Evolutionary conservation across 2,888 invertebrate species (phyloP).

Genomic region (Papilio protenor): DNA sequence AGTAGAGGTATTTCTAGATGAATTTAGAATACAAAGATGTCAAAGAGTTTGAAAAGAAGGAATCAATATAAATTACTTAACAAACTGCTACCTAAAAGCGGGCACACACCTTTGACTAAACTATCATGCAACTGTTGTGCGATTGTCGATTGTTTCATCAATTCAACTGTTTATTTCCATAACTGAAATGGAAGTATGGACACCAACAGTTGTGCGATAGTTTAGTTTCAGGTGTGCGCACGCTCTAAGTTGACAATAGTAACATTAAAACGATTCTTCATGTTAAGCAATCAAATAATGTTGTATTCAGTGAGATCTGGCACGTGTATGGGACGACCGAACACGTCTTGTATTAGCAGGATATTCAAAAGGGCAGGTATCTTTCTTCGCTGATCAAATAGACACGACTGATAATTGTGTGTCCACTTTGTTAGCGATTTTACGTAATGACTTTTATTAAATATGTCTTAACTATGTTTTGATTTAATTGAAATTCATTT

Average conservation of each 20-base stretch:
- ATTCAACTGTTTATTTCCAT: too few species aligned
- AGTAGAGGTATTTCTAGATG: neutral
- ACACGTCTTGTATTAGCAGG: constrained; percentile 49
- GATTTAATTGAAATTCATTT: too few species aligned
- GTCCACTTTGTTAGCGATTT: constrained; percentile 47
- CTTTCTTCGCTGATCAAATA: constrained; percentile 60
- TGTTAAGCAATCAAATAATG: constrained; percentile 47
- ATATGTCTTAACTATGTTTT: too few species aligned
- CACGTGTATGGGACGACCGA: constrained; percentile 45
- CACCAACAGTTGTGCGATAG: too few species aligned
- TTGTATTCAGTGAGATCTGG: constrained; percentile 47
- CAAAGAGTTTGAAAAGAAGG: too few species aligned
- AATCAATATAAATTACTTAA: too few species aligned
- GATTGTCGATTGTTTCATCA: too few species aligned
- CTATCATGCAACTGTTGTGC: too few species aligned
- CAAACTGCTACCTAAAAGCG: too few species aligned
- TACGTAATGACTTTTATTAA: neutral
- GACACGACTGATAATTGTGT: constrained; percentile 47
- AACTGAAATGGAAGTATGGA: too few species aligned
- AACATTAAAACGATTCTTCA: neutral
- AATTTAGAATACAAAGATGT: neutral
- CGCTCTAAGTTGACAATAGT: neutral
- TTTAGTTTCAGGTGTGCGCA: too few species aligned
- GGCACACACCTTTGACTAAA: too few species aligned
- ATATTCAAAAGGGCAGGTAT: constrained; percentile 55